Percentiles rank a stretch among this genome's conserved stretches.
Evolutionary conservation across 2,888 invertebrate species (phyloP).

Genomic region (Marasmarcha lunaedactyla): DNA sequence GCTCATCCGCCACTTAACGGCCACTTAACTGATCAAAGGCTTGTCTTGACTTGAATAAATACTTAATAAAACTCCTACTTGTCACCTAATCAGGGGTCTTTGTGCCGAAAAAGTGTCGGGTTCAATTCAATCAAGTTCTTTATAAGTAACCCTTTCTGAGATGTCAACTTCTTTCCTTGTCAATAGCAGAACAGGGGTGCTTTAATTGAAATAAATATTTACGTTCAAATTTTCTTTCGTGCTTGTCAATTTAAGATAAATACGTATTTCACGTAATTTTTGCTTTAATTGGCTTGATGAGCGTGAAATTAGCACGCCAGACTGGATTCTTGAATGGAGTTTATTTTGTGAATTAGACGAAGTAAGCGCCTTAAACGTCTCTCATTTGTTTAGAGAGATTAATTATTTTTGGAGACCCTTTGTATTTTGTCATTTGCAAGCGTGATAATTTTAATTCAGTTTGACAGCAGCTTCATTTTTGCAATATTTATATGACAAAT

Average conservation of each 20-base stretch:
- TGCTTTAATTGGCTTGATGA: background rate
- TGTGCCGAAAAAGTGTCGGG: background rate
- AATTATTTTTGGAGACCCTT: no score
- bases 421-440: no score
- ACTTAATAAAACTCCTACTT: constrained; percentile 1
- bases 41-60: constrained; percentile 8
- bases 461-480: no score
- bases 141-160: constrained; percentile 45
- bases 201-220: constrained; percentile 65
- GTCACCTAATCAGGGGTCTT: background rate
- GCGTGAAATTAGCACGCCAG: background rate
- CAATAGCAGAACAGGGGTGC: constrained; percentile 40
- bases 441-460: no score
- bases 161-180: constrained; percentile 55
- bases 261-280: background rate
- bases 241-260: constrained; percentile 23
- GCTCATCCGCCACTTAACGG: background rate
- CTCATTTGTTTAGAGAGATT: no score
- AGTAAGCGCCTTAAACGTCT: background rate
- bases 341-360: background rate
- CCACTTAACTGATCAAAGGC: constrained; percentile 7
- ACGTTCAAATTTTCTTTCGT: constrained; percentile 43
- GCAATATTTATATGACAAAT: no score
- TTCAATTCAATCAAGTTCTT: constrained; percentile 29
- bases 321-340: background rate